Conservation (phyloP, 2,888 invertebrate genomes). For the Automeris io region DNA sequence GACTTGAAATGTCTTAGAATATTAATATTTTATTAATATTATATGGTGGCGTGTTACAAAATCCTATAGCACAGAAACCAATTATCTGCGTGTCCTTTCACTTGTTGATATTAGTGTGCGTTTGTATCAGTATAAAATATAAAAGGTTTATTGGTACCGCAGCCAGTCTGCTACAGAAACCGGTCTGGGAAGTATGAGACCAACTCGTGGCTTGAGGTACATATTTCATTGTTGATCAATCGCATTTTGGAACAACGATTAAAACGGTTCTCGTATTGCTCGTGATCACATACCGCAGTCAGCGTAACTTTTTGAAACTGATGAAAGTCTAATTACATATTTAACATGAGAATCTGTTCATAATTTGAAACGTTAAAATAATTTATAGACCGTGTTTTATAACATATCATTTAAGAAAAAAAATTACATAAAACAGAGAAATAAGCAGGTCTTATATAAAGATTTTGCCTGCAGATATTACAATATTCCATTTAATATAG, state of each 20-base stretch:
- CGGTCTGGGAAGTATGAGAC: constrained; percentile 66
- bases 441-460: too few relatives aligned
- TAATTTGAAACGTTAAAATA: too few relatives aligned
- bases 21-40: constrained; percentile 34
- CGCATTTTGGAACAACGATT: constrained; percentile 59
- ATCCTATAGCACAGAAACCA: constrained; percentile 60
- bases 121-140: constrained; percentile 28
- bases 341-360: too few relatives aligned
- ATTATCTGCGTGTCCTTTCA: constrained; percentile 72
- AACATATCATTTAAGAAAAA: too few relatives aligned
- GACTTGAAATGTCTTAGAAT: constrained; percentile 9
- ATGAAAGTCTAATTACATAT: neutral
- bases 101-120: constrained; percentile 46
- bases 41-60: constrained; percentile 41
- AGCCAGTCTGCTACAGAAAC: constrained; percentile 63
- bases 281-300: neutral
- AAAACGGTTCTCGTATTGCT: constrained; percentile 32
- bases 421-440: too few relatives aligned
- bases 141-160: constrained; percentile 51
- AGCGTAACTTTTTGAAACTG: neutral
- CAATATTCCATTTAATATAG: too few relatives aligned
- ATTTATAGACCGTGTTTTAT: too few relatives aligned
- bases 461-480: too few relatives aligned
- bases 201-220: constrained; percentile 62
- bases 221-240: constrained; percentile 69